Percentiles rank a stretch among this genome's conserved stretches.
Conservation (phyloP, 2,888 invertebrate species). For the Harpalus rufipes region DNA sequence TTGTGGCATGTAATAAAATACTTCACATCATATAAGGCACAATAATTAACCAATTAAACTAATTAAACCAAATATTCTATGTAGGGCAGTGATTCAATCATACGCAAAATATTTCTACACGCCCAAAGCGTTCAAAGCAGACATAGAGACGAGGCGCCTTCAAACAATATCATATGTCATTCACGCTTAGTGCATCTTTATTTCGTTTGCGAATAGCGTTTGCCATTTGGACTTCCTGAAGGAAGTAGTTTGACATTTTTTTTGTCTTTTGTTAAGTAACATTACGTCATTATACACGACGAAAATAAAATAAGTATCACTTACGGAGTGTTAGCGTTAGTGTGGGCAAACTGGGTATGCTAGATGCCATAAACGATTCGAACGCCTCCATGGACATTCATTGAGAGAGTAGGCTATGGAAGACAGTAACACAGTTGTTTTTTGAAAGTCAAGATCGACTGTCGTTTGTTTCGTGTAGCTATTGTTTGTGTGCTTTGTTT, state of each 20-base stretch:
- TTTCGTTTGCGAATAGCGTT: constrained; percentile 4
- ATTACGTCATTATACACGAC: constrained; percentile 56
- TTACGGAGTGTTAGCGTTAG: constrained; percentile 26
- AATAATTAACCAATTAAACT: constrained; percentile 39
- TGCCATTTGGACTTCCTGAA: constrained; percentile 30
- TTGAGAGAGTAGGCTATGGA: constrained; percentile 18
- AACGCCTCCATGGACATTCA: constrained; percentile 34
- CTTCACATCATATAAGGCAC: background rate
- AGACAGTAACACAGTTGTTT: constrained; percentile 18
- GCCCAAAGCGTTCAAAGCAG: constrained; percentile 14
- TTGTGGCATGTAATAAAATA: constrained; percentile 6
- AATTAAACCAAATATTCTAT: constrained; percentile 33
- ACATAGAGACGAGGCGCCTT: constrained; percentile 1
- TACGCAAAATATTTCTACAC: constrained; percentile 27
- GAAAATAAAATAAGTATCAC: constrained; percentile 58
- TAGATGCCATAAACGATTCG: constrained; percentile 44
- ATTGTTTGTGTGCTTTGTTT: constrained; percentile 36
- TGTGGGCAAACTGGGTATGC: constrained; percentile 57
- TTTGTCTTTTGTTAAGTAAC: constrained; percentile 55
- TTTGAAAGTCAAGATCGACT: constrained; percentile 23
- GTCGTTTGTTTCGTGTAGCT: constrained; percentile 10
- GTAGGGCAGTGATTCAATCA: constrained; percentile 36
- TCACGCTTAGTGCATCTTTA: constrained; percentile 15
- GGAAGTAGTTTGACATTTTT: constrained; percentile 50
- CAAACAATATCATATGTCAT: constrained; percentile 24